Evolutionary conservation across 2,888 invertebrate genomes (phyloP).

Genomic region (Leistus spinibarbis): DNA sequence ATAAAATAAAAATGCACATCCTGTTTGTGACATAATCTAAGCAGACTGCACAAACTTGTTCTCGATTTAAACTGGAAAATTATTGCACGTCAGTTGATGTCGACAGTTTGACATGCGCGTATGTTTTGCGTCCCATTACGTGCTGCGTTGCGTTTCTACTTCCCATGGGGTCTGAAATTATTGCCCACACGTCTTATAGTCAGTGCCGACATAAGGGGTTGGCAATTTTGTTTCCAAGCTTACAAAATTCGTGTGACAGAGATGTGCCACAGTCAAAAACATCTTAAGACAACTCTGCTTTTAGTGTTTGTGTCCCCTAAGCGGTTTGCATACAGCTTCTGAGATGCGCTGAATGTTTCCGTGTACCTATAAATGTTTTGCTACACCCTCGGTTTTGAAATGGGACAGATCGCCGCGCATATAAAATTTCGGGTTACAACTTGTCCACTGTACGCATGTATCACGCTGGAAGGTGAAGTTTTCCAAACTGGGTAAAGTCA

Average conservation of each 20-base stretch:
- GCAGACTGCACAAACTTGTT: conserved; percentile 42
- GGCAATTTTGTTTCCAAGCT: neutral
- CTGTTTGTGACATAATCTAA: neutral
- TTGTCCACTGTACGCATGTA: neutral
- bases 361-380: neutral
- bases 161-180: neutral
- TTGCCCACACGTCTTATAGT: neutral
- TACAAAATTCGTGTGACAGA: neutral
- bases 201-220: neutral
- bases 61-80: conserved; percentile 46
- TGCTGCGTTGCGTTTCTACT: conserved; percentile 14
- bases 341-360: neutral
- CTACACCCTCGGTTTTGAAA: neutral
- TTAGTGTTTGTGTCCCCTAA: neutral
- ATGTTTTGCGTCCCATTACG: conserved; percentile 39
- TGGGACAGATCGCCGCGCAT: neutral
- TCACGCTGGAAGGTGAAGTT: neutral
- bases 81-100: conserved; percentile 47
- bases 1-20: neutral
- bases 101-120: conserved; percentile 47
- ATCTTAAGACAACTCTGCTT: neutral
- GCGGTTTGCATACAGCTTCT: neutral
- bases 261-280: no score
- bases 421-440: neutral
- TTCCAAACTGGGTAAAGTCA: conserved; percentile 4